These are phyloP conservation scores for Cottoperca gobio DNA, from an alignment of 2,797 vertebrate genomes.

Conservation along the genomic window DNA sequence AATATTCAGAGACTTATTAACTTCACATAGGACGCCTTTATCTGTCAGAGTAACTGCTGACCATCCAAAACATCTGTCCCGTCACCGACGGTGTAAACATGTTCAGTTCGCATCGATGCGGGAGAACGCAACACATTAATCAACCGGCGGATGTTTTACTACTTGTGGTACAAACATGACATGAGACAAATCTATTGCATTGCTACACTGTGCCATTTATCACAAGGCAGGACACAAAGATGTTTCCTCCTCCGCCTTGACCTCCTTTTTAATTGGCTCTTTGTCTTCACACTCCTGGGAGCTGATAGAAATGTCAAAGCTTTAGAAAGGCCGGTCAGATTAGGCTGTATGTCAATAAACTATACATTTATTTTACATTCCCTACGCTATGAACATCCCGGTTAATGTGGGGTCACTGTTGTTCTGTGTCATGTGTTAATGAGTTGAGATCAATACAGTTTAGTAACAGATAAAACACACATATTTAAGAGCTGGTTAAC, in stretches of 20 bases:
- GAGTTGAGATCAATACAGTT: not conserved
- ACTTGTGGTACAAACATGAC: not conserved
- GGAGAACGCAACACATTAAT: not conserved
- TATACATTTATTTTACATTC: not conserved
- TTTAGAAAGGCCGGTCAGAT: not conserved
- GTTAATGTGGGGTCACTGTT: not conserved
- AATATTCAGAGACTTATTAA: not conserved
- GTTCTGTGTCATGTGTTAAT: not conserved
- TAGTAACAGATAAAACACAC: not conserved
- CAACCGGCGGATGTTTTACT: not conserved
- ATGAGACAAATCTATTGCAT: not conserved
- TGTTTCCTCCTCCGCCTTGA: not conserved
- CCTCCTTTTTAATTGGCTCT: not conserved
- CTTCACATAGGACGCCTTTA: not conserved
- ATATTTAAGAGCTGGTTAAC: not conserved
- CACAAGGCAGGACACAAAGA: not conserved
- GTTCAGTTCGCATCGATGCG: not conserved
- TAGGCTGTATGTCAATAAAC: not conserved
- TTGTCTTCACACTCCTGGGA: not conserved
- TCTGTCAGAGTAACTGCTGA: not conserved
- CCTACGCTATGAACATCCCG: not conserved
- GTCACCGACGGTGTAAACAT: not conserved
- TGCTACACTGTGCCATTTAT: constrained; percentile 7
- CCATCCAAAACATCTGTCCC: not conserved
- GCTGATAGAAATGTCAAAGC: not conserved